A percentile compares a stretch with the other conserved stretches of the same genome.
Conservation (phyloP, 2,797 vertebrate species). For the Rhincodon typus region DNA sequence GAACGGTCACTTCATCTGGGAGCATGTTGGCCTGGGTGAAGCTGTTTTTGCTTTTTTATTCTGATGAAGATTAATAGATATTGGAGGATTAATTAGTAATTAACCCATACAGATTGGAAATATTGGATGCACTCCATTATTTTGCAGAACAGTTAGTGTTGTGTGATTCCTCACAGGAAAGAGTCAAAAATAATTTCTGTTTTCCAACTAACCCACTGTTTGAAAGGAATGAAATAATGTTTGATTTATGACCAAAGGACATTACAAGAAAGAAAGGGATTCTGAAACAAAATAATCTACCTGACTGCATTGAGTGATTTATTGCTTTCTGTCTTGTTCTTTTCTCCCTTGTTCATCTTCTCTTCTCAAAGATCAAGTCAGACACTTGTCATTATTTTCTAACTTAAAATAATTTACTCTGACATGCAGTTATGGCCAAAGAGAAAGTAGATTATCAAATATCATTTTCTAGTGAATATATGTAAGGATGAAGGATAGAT, state of each 20-base stretch:
- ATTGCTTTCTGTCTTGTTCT: too few relatives aligned
- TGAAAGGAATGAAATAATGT: background rate
- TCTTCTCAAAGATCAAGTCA: slow-evolving; percentile 15
- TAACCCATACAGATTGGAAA: background rate
- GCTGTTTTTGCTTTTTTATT: background rate
- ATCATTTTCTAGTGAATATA: background rate
- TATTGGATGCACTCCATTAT: background rate
- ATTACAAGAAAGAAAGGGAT: background rate
- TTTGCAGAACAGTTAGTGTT: background rate
- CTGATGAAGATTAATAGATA: background rate
- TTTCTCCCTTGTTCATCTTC: background rate
- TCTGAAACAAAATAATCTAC: slow-evolving; percentile 15
- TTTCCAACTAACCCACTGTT: background rate
- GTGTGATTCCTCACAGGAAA: background rate
- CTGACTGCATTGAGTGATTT: background rate
- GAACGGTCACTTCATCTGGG: background rate
- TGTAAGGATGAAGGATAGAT: background rate
- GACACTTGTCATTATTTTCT: background rate
- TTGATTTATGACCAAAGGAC: slow-evolving; percentile 7
- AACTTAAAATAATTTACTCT: background rate
- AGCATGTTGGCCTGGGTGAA: background rate
- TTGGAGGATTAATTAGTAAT: background rate
- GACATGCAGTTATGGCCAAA: background rate
- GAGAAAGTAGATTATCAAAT: background rate
- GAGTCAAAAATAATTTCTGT: background rate